phyloP scores from a whole-genome alignment of 2,888 invertebrate species.

The Beris chalybata region DNA sequence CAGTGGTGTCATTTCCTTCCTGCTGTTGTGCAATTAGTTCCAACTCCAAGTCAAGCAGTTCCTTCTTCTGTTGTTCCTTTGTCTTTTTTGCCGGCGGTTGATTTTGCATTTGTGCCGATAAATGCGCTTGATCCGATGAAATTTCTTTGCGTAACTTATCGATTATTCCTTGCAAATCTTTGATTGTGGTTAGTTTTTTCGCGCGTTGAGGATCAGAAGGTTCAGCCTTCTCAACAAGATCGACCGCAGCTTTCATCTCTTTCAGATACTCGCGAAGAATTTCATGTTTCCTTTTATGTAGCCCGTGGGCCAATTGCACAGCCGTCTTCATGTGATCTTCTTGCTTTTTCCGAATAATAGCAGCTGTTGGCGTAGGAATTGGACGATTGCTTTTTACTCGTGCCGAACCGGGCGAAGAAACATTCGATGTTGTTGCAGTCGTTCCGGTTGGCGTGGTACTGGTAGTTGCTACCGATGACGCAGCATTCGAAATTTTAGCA shows the following conservation, averaged over 20 bases:
- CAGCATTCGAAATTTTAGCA: slow-evolving; percentile 34
- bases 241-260: slow-evolving; percentile 81
- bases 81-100: slow-evolving; percentile 62
- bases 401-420: slow-evolving; percentile 41
- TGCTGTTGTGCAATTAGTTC: slow-evolving; percentile 88
- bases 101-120: slow-evolving; percentile 54
- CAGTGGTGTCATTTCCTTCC: slow-evolving; percentile 82
- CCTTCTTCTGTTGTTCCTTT: slow-evolving; percentile 82
- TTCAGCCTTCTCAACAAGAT: slow-evolving; percentile 75
- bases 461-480: slow-evolving; percentile 44
- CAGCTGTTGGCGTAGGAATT: slow-evolving; percentile 64
- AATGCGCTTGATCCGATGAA: slow-evolving; percentile 54
- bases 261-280: slow-evolving; percentile 86
- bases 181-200: slow-evolving; percentile 76
- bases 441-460: slow-evolving; percentile 40
- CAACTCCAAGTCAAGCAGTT: slow-evolving; percentile 86
- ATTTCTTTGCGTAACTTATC: slow-evolving; percentile 60
- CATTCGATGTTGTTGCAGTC: slow-evolving; percentile 37
- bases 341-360: slow-evolving; percentile 71
- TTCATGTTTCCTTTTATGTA: slow-evolving; percentile 83
- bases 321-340: slow-evolving; percentile 76
- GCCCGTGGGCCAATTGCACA: slow-evolving; percentile 74
- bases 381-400: slow-evolving; percentile 61
- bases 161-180: slow-evolving; percentile 79
- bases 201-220: slow-evolving; percentile 74